Percentiles rank a stretch among this genome's conserved stretches.
Evolutionary conservation across 2,797 vertebrate species (phyloP).

Genomic region (Babyrousa celebensis): DNA sequence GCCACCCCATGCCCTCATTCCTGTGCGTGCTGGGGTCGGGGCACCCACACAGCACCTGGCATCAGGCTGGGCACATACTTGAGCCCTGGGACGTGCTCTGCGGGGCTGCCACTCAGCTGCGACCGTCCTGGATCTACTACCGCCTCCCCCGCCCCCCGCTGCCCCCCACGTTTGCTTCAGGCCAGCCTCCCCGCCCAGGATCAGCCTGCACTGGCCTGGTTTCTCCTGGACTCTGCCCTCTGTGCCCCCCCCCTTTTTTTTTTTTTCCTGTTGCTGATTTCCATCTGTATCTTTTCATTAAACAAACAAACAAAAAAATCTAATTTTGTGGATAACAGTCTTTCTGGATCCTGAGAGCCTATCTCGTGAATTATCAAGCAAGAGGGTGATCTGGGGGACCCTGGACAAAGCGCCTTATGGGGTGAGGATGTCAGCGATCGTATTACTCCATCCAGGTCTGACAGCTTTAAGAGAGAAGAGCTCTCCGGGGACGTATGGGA

Average conservation of each 20-base stretch:
- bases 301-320: not conserved
- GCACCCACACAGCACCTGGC: not conserved
- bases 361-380: not conserved
- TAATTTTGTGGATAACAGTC: not conserved
- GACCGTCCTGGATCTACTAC: not conserved
- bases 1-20: not conserved
- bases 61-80: fast-evolving
- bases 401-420: fast-evolving
- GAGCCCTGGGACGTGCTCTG: not conserved
- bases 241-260: not conserved
- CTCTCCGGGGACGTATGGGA: not conserved
- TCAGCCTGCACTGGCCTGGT: fast-evolving
- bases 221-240: not conserved
- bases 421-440: not conserved
- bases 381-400: not conserved
- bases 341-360: not conserved
- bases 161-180: not conserved
- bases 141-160: no score
- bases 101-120: not conserved
- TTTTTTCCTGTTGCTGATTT: not conserved
- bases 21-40: not conserved
- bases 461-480: not conserved
- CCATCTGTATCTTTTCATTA: not conserved
- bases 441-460: not conserved
- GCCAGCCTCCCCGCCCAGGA: not conserved